phyloP scores from a whole-genome alignment of 2,797 vertebrate species.

The Acanthiza pusilla region DNA sequence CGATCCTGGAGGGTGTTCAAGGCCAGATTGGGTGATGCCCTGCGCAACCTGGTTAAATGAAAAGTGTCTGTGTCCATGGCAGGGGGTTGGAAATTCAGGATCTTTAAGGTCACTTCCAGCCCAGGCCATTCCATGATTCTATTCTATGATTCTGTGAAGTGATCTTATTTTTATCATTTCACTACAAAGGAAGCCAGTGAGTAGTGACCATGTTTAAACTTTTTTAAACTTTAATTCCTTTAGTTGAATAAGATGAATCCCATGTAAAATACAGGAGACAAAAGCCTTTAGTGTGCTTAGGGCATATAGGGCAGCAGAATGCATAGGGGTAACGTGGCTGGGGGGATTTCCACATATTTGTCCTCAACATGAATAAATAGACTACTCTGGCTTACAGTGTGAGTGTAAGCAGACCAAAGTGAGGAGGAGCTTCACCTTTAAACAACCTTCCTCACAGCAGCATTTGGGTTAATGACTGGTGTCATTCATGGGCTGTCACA shows the following conservation, averaged over 20 bases:
- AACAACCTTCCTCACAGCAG: not conserved
- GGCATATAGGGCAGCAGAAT: not conserved
- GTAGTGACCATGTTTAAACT: not conserved
- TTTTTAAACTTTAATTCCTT: not conserved
- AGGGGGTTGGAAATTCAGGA: not conserved
- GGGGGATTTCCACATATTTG: not conserved
- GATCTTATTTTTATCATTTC: not conserved
- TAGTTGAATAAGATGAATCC: not conserved
- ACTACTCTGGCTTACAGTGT: not conserved
- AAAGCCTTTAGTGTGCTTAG: not conserved
- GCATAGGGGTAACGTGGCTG: not conserved
- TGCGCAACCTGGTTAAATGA: not conserved
- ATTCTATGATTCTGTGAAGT: not conserved
- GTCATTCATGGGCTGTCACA: not conserved
- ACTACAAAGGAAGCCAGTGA: not conserved
- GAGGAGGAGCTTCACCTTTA: not conserved
- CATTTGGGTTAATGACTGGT: not conserved
- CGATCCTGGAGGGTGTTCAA: fast-evolving
- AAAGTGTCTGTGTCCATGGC: not conserved
- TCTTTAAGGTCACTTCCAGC: not conserved
- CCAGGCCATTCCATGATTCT: not conserved
- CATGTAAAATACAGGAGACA: not conserved
- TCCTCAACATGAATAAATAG: not conserved
- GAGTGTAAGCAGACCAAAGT: not conserved
- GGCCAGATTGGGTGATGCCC: not conserved